Base-by-base conservation (phyloP, 53 echinoderm and acorn worm species). In the Echinometra lucunter region DNA sequence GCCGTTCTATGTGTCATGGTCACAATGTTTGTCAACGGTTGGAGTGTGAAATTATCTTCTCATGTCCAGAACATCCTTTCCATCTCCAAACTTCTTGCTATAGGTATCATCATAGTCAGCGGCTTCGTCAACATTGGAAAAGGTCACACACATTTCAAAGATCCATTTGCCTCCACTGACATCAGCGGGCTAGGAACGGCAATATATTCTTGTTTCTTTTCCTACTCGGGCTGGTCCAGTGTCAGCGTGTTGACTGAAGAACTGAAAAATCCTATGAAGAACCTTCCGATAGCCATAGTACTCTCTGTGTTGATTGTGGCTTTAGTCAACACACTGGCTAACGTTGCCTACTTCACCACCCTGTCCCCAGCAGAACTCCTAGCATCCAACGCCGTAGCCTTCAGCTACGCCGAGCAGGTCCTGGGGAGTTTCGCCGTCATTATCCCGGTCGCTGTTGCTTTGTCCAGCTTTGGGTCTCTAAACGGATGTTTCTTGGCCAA, bases 291-390 rank as follows among this genome's bases (percentile, higher is more conserved):
- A 58, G 49, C 92, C 7, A 80, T 93, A 37, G 44, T 45, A 16
- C 37, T 95, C 37, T 92, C 92, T 45, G 37, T 95, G 23, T 80
- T 74, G 16, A 92, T 49, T 27, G 92, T 92, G 2, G 75, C 95
- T 53, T 25, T 91, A 74, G 83, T 92, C 5, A 70, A 91, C 92
- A 82, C 89, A 28, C 81, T 92, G 16, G 74, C 92, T 13, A 95
- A 95, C 47, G 92, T 95, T n/a, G 95, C 95, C 12, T 95, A 92
- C 47, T 91, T 95, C 63, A 74, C 95, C 10, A 75, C 45, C 21
- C 57, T 95, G 66, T 82, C 95, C n/a, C 95, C 95, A 30, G 40
- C 75, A n/a, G 92, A 58, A 27, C 30, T 95, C 5, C 19, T 95
- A 17, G 35, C 53, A 19, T 95, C 95, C 18, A 58, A 95, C 44